Evolutionary conservation across 2,888 invertebrate species (phyloP).

Genomic region (Melipona bicolor): DNA sequence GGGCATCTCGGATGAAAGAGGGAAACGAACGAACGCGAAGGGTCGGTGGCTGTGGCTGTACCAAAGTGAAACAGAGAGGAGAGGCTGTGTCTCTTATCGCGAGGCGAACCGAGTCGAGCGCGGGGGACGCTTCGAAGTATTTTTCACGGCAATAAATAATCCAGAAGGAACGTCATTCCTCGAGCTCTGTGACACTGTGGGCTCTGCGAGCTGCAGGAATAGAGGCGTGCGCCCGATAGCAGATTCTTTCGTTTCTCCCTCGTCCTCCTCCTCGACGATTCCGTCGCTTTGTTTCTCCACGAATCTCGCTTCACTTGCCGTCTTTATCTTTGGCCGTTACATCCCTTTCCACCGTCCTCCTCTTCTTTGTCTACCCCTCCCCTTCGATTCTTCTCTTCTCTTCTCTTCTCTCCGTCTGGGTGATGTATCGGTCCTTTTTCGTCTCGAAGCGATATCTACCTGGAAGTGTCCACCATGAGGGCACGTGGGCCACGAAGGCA

Average conservation of each 20-base stretch:
- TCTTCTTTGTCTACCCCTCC: constrained; percentile 6
- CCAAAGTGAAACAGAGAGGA: constrained; percentile 3
- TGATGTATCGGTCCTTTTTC: constrained; percentile 43
- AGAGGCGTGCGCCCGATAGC: constrained; percentile 68
- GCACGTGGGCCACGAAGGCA: constrained; percentile 72
- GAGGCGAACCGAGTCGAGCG: constrained; percentile 47
- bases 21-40: constrained; percentile 25
- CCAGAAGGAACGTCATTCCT: constrained; percentile 77
- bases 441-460: constrained; percentile 67
- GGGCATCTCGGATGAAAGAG: constrained; percentile 47
- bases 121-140: constrained; percentile 73
- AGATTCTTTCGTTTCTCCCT: constrained; percentile 55
- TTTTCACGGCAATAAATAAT: constrained; percentile 79
- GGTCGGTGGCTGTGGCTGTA: not conserved
- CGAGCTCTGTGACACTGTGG: constrained; percentile 60
- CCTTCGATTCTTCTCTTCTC: not conserved
- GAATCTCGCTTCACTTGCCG: constrained; percentile 50
- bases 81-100: constrained; percentile 41
- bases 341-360: constrained; percentile 6
- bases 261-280: no score
- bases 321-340: constrained; percentile 47
- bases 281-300: constrained; percentile 61
- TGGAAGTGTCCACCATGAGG: constrained; percentile 68
- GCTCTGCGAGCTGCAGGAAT: constrained; percentile 45
- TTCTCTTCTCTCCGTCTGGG: not conserved